Evolutionary conservation across 1,140 invertebrate species (phyloP).

Genomic region (Ruditapes philippinarum): DNA sequence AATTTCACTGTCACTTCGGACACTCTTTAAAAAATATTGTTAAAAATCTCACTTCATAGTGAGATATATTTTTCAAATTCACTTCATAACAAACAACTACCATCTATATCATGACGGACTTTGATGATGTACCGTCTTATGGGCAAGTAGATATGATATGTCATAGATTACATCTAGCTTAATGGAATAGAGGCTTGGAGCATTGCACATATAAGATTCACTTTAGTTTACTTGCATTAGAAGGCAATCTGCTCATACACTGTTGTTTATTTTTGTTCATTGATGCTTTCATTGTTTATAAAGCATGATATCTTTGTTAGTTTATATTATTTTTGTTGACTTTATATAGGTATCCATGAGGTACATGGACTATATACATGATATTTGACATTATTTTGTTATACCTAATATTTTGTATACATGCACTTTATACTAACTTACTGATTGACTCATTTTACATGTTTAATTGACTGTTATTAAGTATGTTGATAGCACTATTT

Average conservation of each 20-base stretch:
- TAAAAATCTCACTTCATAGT: too few species aligned
- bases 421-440: neutral
- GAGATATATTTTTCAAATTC: too few species aligned
- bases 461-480: too few species aligned
- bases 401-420: neutral
- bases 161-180: too few species aligned
- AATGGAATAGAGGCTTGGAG: neutral
- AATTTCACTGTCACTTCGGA: too few species aligned
- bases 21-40: too few species aligned
- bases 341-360: neutral
- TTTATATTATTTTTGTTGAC: neutral
- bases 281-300: constrained; percentile 19
- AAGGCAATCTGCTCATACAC: neutral
- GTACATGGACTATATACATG: neutral
- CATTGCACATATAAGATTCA: neutral
- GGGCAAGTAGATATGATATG: too few species aligned
- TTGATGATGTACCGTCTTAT: too few species aligned
- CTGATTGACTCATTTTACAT: neutral
- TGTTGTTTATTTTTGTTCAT: constrained; percentile 15
- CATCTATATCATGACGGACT: too few species aligned
- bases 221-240: neutral
- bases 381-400: neutral
- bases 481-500: too few species aligned
- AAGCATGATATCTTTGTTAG: neutral
- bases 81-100: too few species aligned